Conservation (phyloP, 2,113 vertebrate species). For the Phrynocephalus versicolor region DNA sequence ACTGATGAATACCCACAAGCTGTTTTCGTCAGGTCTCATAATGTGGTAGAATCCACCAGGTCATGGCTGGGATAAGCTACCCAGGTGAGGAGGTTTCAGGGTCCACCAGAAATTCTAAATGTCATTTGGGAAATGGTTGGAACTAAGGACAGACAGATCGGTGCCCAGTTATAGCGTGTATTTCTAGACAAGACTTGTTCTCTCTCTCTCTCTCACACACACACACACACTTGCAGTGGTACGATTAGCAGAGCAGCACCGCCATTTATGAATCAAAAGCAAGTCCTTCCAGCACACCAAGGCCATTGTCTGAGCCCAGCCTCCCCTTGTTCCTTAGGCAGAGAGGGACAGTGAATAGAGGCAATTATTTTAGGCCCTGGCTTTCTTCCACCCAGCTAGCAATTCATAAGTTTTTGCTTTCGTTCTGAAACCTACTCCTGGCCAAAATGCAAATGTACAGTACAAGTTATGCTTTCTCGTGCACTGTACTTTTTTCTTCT, state of each 20-base stretch:
- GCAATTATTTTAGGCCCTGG: slow-evolving; percentile 62
- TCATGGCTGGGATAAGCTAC: too few relatives aligned
- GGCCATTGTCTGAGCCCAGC: slow-evolving; percentile 48
- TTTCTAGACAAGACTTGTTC: too few relatives aligned
- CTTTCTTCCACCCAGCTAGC: slow-evolving; percentile 50
- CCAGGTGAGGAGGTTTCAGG: background rate
- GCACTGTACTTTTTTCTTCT: slow-evolving; percentile 25
- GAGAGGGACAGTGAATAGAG: slow-evolving; percentile 55
- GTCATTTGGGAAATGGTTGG: background rate
- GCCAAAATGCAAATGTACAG: slow-evolving; percentile 10
- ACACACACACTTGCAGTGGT: background rate
- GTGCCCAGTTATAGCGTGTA: background rate
- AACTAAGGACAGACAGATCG: background rate
- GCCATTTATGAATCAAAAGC: slow-evolving; percentile 20
- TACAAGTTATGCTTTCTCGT: slow-evolving; percentile 21
- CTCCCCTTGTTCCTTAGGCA: slow-evolving; percentile 39
- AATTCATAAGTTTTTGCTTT: slow-evolving; percentile 51
- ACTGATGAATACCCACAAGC: too few relatives aligned
- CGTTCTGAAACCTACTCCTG: slow-evolving; percentile 43
- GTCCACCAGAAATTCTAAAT: background rate
- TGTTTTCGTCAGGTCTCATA: too few relatives aligned
- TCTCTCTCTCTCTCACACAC: too few relatives aligned
- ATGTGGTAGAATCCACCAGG: too few relatives aligned
- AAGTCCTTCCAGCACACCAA: slow-evolving; percentile 42
- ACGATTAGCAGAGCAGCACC: background rate